Base-by-base conservation (phyloP, 2,888 invertebrate species). In the Seira musarum region DNA sequence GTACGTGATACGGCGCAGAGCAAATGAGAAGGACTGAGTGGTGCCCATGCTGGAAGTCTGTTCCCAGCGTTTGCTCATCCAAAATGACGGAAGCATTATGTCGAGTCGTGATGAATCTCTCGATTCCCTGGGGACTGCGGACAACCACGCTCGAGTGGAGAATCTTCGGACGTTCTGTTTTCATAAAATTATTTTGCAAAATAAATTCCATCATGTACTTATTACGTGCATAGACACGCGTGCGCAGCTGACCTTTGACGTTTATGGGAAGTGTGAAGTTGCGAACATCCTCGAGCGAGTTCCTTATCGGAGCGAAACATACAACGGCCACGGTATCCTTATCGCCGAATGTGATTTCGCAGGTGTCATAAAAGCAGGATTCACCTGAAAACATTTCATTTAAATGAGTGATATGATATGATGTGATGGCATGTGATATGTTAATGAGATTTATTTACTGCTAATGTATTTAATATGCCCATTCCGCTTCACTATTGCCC, bases 311-410 rank as follows among this genome's bases (percentile, higher is more conserved):
- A 5, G 82, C 82, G 68, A 76, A 75, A 24, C 82, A 82, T 13
- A 76, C 71, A 21, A 82, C 75, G 2, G 68, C 82, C 0, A 79
- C 79, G 1, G 82, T 82, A 24, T 79, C 75, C 21, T 68, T 75
- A 24, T 82, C 82, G 0, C 77, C 82, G 57, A 82, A 79, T 8
- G 82, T 82, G 19, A 82, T 82, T 65, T 82, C 82, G 49, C 82
- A 82, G 19, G 76, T 75, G 57, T 82, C 82, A 60, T 79, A 75
- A 65, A 82, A 82, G 49, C 82, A 82, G 19, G 74, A 74, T 65
- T 82, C 79, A 35, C 81, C 81, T 80, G 15, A n/a, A 60, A 70
- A 21, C 10, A n/a, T n/a, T n/a, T n/a, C n/a, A n/a, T n/a, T n/a
- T n/a, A n/a, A n/a, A 60, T 60, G 25, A 53, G 22, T 22, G 30